These are phyloP conservation scores for Calcarius lapponicus DNA, from an alignment of 2,797 vertebrate species.

Conservation along the genomic window DNA sequence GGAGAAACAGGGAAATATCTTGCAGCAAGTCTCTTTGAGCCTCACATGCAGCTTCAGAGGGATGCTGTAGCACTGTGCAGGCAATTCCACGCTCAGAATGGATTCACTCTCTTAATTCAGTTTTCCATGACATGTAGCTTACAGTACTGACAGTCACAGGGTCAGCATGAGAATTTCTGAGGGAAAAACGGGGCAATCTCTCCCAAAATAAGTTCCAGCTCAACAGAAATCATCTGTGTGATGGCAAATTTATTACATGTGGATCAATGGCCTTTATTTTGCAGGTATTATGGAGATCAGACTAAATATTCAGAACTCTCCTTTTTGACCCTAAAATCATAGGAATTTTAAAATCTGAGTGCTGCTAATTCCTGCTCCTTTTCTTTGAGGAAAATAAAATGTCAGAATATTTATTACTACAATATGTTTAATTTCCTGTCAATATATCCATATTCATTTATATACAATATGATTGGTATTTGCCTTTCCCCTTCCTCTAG, in stretches of 20 bases:
- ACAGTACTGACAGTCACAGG: not conserved
- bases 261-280: not conserved
- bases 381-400: not conserved
- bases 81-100: not conserved
- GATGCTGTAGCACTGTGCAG: not conserved
- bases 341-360: not conserved
- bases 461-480: not conserved
- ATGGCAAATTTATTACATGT: fast-evolving
- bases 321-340: not conserved
- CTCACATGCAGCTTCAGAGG: not conserved
- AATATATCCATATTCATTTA: not conserved
- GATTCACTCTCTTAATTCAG: not conserved
- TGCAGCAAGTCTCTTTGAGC: not conserved
- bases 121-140: not conserved
- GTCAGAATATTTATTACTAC: not conserved
- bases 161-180: not conserved
- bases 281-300: not conserved
- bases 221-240: not conserved
- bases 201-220: not conserved
- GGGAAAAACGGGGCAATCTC: not conserved
- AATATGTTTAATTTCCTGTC: not conserved
- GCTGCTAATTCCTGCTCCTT: not conserved
- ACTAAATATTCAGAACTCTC: not conserved
- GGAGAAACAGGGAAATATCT: not conserved
- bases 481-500: not conserved